These are phyloP conservation scores for Lymantria dispar DNA, from an alignment of 2,888 invertebrate genomes.

Conservation along the genomic window DNA sequence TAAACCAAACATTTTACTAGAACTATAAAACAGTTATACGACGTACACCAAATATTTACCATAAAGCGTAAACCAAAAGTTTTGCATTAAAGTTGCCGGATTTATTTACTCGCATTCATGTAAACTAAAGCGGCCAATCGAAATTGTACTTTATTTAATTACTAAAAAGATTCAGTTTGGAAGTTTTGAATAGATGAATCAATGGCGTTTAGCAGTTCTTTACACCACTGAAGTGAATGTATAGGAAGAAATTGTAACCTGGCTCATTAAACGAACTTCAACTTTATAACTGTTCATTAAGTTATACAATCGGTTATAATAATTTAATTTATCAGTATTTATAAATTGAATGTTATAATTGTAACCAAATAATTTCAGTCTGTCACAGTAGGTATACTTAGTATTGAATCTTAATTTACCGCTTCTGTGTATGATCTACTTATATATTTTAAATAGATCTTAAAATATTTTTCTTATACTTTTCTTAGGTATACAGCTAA, in stretches of 20 bases:
- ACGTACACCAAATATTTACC: conserved; percentile 82
- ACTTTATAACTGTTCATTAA: conserved; percentile 13
- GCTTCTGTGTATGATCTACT: too few relatives aligned
- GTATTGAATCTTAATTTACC: too few relatives aligned
- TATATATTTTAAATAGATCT: too few relatives aligned
- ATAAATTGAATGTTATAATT: too few relatives aligned
- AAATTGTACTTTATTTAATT: conserved; percentile 44
- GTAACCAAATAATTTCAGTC: too few relatives aligned
- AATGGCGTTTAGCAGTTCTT: conserved; percentile 44
- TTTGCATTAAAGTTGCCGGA: conserved; percentile 79
- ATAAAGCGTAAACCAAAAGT: conserved; percentile 82
- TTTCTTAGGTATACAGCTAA: too few relatives aligned
- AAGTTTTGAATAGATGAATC: conserved; percentile 17
- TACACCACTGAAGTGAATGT: conserved; percentile 43
- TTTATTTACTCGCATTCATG: conserved; percentile 71
- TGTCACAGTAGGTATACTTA: too few relatives aligned
- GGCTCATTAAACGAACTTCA: conserved; percentile 28
- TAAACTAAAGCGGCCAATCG: conserved; percentile 44
- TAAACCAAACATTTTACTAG: conserved; percentile 81
- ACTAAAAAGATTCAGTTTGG: conserved; percentile 29
- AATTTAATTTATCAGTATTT: too few relatives aligned
- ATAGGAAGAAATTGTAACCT: conserved; percentile 42
- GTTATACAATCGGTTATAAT: conserved; percentile 1
- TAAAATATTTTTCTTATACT: too few relatives aligned
- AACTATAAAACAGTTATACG: conserved; percentile 81